phyloP scores from a whole-genome alignment of 2,888 invertebrate species.

The Schizaphis graminum region DNA sequence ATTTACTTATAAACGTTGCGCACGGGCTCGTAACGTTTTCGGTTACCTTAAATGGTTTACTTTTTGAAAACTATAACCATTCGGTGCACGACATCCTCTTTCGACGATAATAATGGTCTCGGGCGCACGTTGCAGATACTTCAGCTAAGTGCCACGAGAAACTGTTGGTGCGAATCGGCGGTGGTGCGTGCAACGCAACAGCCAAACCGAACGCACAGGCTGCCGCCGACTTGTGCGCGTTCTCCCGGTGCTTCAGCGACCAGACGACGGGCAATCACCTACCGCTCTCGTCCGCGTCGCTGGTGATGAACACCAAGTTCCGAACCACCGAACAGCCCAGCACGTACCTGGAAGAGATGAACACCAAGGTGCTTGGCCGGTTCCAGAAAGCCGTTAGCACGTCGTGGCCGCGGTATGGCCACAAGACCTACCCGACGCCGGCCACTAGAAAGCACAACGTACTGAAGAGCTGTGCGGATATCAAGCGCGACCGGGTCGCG shows the following conservation, averaged over 20 bases:
- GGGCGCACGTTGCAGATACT: conserved; percentile 54
- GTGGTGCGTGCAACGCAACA: conserved; percentile 41
- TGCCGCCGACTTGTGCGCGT: background rate
- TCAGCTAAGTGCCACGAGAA: conserved; percentile 69
- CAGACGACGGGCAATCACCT: conserved; percentile 38
- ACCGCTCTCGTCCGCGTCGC: conserved; percentile 52
- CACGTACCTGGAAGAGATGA: conserved; percentile 66
- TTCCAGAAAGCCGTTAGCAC: conserved; percentile 50
- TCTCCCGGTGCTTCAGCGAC: conserved; percentile 25
- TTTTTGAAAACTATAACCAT: background rate
- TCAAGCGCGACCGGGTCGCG: conserved; percentile 40
- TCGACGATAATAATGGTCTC: conserved; percentile 12
- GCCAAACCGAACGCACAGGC: background rate
- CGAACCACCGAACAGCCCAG: conserved; percentile 60
- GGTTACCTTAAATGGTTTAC: background rate
- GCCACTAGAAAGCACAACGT: conserved; percentile 19
- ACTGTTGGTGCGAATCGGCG: conserved; percentile 67
- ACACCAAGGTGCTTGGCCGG: conserved; percentile 52
- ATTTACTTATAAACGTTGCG: background rate
- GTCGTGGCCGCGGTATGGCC: conserved; percentile 54
- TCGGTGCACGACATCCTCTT: background rate
- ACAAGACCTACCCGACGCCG: conserved; percentile 32
- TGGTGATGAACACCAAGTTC: conserved; percentile 47
- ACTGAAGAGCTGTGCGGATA: conserved; percentile 53
- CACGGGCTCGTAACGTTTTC: background rate